These are phyloP conservation scores for Ypsolopha scabrella DNA, from an alignment of 2,888 invertebrate genomes.

Conservation along the genomic window DNA sequence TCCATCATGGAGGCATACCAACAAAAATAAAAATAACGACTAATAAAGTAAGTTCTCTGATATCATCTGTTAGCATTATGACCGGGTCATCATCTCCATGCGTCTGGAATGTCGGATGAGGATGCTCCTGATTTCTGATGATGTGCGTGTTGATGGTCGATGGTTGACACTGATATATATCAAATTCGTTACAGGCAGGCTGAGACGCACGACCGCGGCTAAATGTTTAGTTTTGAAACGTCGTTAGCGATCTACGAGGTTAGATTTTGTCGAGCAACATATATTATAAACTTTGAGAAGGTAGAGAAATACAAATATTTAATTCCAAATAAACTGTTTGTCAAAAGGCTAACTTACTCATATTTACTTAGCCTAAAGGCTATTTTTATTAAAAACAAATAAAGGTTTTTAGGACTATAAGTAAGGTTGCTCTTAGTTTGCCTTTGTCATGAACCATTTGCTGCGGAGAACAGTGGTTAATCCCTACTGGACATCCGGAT, in stretches of 20 bases:
- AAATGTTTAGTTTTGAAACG: constrained; percentile 21
- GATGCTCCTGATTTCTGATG: constrained; percentile 29
- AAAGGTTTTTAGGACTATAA: too few species aligned
- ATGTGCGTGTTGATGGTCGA: not conserved
- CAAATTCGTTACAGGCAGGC: constrained; percentile 52
- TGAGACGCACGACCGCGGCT: constrained; percentile 23
- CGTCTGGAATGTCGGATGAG: constrained; percentile 20
- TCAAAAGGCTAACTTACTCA: too few species aligned
- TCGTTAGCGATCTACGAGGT: not conserved
- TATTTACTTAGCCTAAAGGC: too few species aligned
- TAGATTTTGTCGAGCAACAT: not conserved
- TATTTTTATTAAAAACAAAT: too few species aligned
- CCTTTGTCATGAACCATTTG: too few species aligned
- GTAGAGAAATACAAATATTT: too few species aligned
- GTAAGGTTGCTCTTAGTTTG: too few species aligned
- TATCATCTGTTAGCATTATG: constrained; percentile 10
- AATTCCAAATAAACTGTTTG: too few species aligned
- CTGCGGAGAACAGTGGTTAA: too few species aligned
- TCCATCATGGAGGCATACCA: not conserved
- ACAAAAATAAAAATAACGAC: not conserved
- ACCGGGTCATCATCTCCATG: constrained; percentile 6
- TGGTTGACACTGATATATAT: constrained; percentile 29
- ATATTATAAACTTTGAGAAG: too few species aligned
- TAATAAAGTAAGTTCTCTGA: not conserved
- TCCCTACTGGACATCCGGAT: too few species aligned